Evolutionary conservation across 2,888 invertebrate genomes (phyloP).

Genomic region (Pogonocherus hispidulus): DNA sequence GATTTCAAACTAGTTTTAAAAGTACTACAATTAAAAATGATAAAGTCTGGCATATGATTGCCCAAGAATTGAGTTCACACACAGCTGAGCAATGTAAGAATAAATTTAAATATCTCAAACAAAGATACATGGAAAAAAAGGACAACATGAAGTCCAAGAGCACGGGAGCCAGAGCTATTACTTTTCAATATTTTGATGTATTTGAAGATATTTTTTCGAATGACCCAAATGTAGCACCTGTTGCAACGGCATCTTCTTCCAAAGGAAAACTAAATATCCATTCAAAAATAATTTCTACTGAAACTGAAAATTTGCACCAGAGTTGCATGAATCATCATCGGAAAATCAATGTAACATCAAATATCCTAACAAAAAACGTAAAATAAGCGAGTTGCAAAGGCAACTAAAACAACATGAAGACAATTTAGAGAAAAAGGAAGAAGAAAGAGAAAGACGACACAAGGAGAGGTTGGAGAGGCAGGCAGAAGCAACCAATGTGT

Average conservation of each 20-base stretch:
- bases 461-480: neutral
- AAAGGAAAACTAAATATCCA: neutral
- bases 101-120: too few relatives aligned
- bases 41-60: too few relatives aligned
- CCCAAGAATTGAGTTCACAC: too few relatives aligned
- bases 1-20: neutral
- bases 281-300: too few relatives aligned
- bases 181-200: neutral
- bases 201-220: neutral
- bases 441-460: neutral
- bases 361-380: neutral
- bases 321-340: neutral
- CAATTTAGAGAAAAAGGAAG: neutral
- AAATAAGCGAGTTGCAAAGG: neutral
- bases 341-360: neutral
- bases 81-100: too few relatives aligned
- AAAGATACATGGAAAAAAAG: too few relatives aligned
- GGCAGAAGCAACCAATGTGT: neutral
- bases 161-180: neutral
- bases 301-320: neutral
- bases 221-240: neutral
- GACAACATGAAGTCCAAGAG: neutral
- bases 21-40: too few relatives aligned
- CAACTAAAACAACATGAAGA: neutral
- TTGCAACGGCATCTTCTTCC: neutral